phyloP scores from a whole-genome alignment of 2,888 invertebrate genomes.

The Iphiclides podalirius region DNA sequence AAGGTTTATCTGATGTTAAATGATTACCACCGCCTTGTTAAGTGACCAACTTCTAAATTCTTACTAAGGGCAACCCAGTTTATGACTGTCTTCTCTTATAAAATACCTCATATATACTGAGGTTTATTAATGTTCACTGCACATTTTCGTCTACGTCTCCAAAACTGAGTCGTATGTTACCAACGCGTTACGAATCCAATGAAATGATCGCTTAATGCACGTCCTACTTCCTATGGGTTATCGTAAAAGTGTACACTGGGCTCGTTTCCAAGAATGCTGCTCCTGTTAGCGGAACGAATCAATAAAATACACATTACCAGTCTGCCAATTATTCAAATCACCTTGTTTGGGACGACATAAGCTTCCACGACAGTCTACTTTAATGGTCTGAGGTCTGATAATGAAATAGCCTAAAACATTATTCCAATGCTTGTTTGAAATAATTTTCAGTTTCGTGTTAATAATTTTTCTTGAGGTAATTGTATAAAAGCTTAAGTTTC shows the following conservation, averaged over 20 bases:
- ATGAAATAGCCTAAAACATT: not conserved
- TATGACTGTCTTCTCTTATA: too few relatives aligned
- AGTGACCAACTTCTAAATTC: too few relatives aligned
- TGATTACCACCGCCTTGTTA: too few relatives aligned
- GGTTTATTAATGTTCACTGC: too few relatives aligned
- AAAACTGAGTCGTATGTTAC: constrained; percentile 16
- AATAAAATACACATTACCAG: not conserved
- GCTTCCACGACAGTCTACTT: not conserved
- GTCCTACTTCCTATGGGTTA: constrained; percentile 18
- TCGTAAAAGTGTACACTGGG: constrained; percentile 16
- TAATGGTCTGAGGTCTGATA: not conserved
- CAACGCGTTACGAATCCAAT: constrained; percentile 10
- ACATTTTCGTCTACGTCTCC: not conserved
- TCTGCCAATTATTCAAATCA: constrained; percentile 1
- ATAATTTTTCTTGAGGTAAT: too few relatives aligned
- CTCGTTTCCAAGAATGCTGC: constrained; percentile 13
- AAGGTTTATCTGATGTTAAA: too few relatives aligned
- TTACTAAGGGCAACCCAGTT: too few relatives aligned
- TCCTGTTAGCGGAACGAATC: not conserved
- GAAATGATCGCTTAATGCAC: constrained; percentile 13
- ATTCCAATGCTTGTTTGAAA: too few relatives aligned
- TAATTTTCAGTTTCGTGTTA: too few relatives aligned
- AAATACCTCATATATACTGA: too few relatives aligned
- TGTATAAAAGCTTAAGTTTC: too few relatives aligned
- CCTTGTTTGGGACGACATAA: not conserved